phyloP scores from a whole-genome alignment of 2,113 vertebrate species.

The Pleuronectes platessa region DNA sequence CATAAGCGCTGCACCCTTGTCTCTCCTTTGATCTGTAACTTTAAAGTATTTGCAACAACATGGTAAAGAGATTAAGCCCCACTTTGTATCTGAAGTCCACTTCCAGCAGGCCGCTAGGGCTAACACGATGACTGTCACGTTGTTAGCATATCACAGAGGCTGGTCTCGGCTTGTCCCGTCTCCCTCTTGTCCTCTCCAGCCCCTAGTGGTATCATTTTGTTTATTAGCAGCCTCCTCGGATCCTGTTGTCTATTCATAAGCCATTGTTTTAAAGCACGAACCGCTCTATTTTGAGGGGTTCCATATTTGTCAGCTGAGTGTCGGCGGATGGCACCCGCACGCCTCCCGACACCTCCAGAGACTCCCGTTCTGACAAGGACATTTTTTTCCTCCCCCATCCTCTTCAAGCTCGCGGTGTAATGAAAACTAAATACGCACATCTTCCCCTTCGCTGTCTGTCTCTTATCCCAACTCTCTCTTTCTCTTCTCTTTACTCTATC shows the following conservation, averaged over 20 bases:
- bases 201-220: slow-evolving; percentile 74
- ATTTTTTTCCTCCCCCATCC: slow-evolving; percentile 86
- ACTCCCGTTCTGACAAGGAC: slow-evolving; percentile 93
- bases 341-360: slow-evolving; percentile 88
- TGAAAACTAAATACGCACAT: slow-evolving; percentile 96
- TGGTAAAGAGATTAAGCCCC: slow-evolving; percentile 35
- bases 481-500: slow-evolving; percentile 47
- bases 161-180: slow-evolving; percentile 15
- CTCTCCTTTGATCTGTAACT: slow-evolving; percentile 33
- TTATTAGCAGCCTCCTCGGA: slow-evolving; percentile 66
- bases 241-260: slow-evolving; percentile 82
- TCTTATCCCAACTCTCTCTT: slow-evolving; percentile 66
- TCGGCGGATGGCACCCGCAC: slow-evolving; percentile 90
- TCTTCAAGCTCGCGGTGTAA: slow-evolving; percentile 90
- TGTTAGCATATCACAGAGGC: slow-evolving; percentile 50
- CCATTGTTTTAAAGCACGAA: slow-evolving; percentile 79
- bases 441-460: slow-evolving; percentile 75
- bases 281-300: slow-evolving; percentile 70
- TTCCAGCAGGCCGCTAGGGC: background rate
- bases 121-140: slow-evolving; percentile 21
- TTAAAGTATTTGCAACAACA: slow-evolving; percentile 23
- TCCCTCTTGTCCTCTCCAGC: slow-evolving; percentile 14
- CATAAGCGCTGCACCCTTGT: slow-evolving; percentile 1
- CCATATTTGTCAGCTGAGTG: slow-evolving; percentile 94
- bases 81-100: slow-evolving; percentile 24